Evolutionary conservation across 2,888 invertebrate genomes (phyloP), one percentile per base, ranked within the genome.

Genomic region (Pseudococcus viburni): DNA sequence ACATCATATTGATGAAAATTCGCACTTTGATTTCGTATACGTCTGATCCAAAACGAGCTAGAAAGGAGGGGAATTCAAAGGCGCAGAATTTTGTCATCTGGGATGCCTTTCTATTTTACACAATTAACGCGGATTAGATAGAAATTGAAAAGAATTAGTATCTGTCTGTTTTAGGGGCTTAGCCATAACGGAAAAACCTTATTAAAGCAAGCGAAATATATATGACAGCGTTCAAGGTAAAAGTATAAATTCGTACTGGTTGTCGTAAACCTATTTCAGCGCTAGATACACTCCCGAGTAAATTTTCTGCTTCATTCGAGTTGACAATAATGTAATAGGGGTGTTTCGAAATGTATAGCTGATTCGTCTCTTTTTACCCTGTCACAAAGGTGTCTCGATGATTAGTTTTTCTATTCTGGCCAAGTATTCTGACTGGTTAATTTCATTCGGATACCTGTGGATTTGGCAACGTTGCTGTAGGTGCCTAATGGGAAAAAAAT

Each of bases 201-300:
- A 80, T 80, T 80, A 80, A 80, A 80, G 42, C 80, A 80, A 80
- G 80, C 80, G 11, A 80, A 80, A 80, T 80, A 80, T 33, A 80
- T 80, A 42, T 80, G 80, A 80, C 80, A 80, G 80, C 80, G 80
- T 80, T 80, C 80, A 80, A 80, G 80, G 80, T 42, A 42, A 80
- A 80, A 80, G 19, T 42, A 73, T 39, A 39, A 42, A 80, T 80
- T 80, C 42, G 80, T 80, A 80, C 80, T 80, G 80, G 80, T 80
- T 39, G 80, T 80, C 80, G 80, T 73, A 73, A 73, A 73, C 68
- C 68, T 73, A 73, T 73, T 73, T 73, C 33, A 73, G 68, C 15
- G 68, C 12, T 73, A 15, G 33, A 11, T 22, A 26, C 26, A 33
- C 12, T 15, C n/a, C 15, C 15, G 26, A 73, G 33, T 73, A 33